These are phyloP conservation scores for Chironomus striatipennis DNA, from an alignment of 1,140 invertebrate species.

Conservation along the genomic window DNA sequence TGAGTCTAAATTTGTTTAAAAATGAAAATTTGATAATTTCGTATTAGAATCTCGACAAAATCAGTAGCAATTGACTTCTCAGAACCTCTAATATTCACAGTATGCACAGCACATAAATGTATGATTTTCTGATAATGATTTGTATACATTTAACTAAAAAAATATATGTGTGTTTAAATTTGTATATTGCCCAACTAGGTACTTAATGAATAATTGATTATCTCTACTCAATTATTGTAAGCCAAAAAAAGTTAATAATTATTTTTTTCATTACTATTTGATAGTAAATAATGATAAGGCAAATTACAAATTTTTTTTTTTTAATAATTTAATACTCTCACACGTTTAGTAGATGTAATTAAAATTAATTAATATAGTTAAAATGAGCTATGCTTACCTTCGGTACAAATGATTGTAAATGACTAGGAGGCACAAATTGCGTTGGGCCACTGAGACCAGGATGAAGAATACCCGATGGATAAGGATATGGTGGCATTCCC, in stretches of 20 bases:
- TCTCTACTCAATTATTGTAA: not conserved
- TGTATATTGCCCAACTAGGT: not conserved
- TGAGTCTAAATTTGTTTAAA: too few relatives aligned
- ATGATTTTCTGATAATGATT: slow-evolving; percentile 16
- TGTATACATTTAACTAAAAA: not conserved
- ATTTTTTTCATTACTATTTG: not conserved
- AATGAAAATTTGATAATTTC: too few relatives aligned
- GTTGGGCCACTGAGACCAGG: slow-evolving; percentile 60
- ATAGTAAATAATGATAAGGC: too few relatives aligned
- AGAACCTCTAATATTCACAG: slow-evolving; percentile 28
- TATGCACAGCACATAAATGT: slow-evolving; percentile 28
- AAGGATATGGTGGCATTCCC: slow-evolving; percentile 67
- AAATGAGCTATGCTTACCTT: slow-evolving; percentile 56
- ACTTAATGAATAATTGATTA: not conserved
- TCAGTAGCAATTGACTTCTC: too few relatives aligned
- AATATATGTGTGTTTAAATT: slow-evolving; percentile 25
- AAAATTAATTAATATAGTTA: not conserved
- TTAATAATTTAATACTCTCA: not conserved
- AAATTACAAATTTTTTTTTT: too few relatives aligned
- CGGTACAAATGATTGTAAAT: slow-evolving; percentile 73
- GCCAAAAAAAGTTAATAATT: slow-evolving; percentile 23
- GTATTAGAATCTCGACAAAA: too few relatives aligned
- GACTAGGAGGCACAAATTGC: slow-evolving; percentile 70
- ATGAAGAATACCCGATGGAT: slow-evolving; percentile 66
- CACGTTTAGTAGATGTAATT: not conserved